Evolutionary conservation across 2,888 invertebrate genomes (phyloP), one percentile per base, ranked within the genome.

Genomic region (Sinohyriopsis cumingii): DNA sequence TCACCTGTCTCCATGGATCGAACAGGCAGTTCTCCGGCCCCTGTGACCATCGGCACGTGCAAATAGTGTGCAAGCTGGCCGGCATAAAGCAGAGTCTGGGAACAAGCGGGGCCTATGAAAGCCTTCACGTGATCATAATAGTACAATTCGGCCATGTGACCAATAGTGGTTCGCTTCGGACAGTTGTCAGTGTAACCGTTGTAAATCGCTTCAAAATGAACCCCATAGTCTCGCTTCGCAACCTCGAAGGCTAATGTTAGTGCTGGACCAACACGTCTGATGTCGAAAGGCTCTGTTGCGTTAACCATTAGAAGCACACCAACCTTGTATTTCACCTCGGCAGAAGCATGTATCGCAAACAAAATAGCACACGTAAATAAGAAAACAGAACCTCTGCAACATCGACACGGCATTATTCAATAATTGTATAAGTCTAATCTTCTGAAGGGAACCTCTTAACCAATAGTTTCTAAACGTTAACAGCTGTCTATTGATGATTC

Each of bases 41-140:
- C 80, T 20, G 73, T 76, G n/a, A 78, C 78, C 66, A 80, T 72
- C 19, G 80, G 80, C 33, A 76, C 57, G 5, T 71, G 56, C 20
- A 77, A 65, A 60, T 75, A 80, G 60, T 77, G 70, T 4, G 77
- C 78, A 25, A 80, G 67, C 12, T 77, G 71, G 53, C 78, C 79
- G 12, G 76, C 77, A 2, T 71, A 56, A 55, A 67, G 63, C 15
- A 75, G 55, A 24, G 76, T 76, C 15, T 64, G 73, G n/a, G 78
- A 77, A 63, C 80, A 81, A 12, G 77, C 78, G 1, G 80, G 80
- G 25, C 80, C 80, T 57, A 81, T 75, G 15, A 77, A 73, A 15
- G 78, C 78, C 25, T 72, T 66, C 15, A 80, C 77, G 2, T 72
- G 59, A n/a, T 76, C 59, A 4, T 65, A 18, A 62, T 77, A 76